These are phyloP conservation scores for Semaprochilodus insignis DNA, from an alignment of 2,797 vertebrate species.

Conservation along the genomic window DNA sequence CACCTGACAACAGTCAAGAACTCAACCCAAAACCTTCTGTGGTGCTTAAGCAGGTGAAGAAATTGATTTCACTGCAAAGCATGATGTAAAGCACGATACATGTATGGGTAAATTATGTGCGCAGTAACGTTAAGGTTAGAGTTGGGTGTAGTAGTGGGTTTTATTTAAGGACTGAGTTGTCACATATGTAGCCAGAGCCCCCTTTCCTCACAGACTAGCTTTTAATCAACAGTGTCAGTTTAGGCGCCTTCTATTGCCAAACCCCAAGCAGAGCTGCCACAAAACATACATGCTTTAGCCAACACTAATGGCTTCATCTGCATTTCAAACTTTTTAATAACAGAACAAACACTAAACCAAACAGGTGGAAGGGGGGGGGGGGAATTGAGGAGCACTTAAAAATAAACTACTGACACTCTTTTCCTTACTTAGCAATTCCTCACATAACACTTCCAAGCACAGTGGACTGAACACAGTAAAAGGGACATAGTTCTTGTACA, in stretches of 20 bases:
- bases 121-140: neutral
- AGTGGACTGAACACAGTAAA: conserved; percentile 14
- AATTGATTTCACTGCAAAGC: neutral
- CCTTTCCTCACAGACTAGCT: conserved; percentile 4
- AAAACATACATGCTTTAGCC: conserved; percentile 35
- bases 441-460: conserved; percentile 9
- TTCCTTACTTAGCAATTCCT: conserved; percentile 10
- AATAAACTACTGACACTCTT: conserved; percentile 13
- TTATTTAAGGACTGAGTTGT: neutral
- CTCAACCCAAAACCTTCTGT: neutral
- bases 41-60: neutral
- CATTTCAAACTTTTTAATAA: conserved; percentile 40
- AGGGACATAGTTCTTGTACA: conserved; percentile 5
- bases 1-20: neutral
- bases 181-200: neutral
- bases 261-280: conserved; percentile 4
- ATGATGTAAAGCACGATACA: neutral
- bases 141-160: neutral
- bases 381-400: conserved; percentile 20
- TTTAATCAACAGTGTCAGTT: conserved; percentile 1
- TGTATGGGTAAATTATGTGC: neutral
- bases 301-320: conserved; percentile 25
- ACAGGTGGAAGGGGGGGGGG: neutral
- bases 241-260: neutral
- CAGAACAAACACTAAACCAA: conserved; percentile 44